A percentile compares a stretch with the other conserved stretches of the same genome.
Conservation (phyloP, 2,113 vertebrate species). For the Nipponia nippon region DNA sequence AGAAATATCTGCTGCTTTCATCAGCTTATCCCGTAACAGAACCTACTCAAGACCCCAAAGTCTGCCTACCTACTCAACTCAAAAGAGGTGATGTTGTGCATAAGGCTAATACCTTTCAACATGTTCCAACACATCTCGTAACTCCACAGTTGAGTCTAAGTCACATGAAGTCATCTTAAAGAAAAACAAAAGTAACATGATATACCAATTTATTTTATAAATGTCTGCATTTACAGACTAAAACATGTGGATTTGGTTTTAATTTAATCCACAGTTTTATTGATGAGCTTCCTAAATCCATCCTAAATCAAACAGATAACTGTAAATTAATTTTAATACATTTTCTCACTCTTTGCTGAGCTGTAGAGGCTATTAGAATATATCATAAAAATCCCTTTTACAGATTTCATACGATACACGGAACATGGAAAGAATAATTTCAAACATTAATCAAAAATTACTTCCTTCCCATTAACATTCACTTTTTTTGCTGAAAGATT, state of each 20-base stretch:
- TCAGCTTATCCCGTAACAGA: neutral
- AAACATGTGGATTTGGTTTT: slow-evolving; percentile 8
- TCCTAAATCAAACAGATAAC: neutral
- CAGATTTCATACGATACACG: neutral
- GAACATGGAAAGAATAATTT: neutral
- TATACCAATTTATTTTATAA: neutral
- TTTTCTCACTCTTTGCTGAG: neutral
- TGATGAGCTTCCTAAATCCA: neutral
- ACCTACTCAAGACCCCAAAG: neutral
- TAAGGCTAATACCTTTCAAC: neutral
- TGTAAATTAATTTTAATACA: neutral
- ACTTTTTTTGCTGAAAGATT: neutral
- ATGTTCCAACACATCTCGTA: neutral
- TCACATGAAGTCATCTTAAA: slow-evolving; percentile 31
- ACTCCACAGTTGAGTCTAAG: neutral
- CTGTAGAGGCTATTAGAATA: neutral
- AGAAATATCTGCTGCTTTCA: neutral
- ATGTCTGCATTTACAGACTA: neutral
- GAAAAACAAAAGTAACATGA: slow-evolving; percentile 41
- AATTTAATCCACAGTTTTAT: neutral
- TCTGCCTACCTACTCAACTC: neutral
- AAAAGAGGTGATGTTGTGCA: neutral
- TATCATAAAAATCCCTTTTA: neutral
- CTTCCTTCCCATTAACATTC: neutral
- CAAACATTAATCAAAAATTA: neutral